Percentiles rank a stretch among this genome's conserved stretches.
Evolutionary conservation across 2,113 vertebrate genomes (phyloP).

Genomic region (Meles meles): DNA sequence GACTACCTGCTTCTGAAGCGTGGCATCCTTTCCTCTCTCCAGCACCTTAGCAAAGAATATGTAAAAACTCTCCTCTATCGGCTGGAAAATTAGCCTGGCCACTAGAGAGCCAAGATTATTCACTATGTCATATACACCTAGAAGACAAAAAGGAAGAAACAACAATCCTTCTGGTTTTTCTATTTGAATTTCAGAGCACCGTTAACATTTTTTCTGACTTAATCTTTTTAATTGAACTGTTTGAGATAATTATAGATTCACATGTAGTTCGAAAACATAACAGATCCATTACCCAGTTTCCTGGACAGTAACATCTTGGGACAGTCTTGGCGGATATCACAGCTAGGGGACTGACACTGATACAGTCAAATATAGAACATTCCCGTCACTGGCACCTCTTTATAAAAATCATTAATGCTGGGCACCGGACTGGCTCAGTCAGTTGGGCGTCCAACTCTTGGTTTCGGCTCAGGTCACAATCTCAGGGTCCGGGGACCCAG

Average conservation of each 20-base stretch:
- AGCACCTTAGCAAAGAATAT: constrained; percentile 96
- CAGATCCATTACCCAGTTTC: neutral
- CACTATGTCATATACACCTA: constrained; percentile 93
- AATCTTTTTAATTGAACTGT: constrained; percentile 2
- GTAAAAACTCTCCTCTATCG: constrained; percentile 98
- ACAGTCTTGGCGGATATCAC: neutral
- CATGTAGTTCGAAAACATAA: neutral
- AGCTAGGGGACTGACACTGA: neutral
- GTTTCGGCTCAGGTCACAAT: neutral
- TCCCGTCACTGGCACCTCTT: neutral
- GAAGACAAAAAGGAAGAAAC: constrained; percentile 41
- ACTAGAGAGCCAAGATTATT: constrained; percentile 98
- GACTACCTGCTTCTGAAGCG: constrained; percentile 90
- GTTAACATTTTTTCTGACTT: constrained; percentile 8
- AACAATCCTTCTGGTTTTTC: neutral
- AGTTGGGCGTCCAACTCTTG: neutral
- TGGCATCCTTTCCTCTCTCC: constrained; percentile 86
- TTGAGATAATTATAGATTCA: neutral
- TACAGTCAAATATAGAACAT: neutral
- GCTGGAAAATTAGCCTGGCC: constrained; percentile 95
- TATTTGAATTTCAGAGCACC: constrained; percentile 16
- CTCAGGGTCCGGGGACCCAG: neutral
- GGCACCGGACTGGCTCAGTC: neutral
- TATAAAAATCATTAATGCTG: neutral
- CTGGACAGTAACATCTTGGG: neutral